These are phyloP conservation scores for Typhlichthys subterraneus DNA, from an alignment of 2,797 vertebrate genomes.

Conservation along the genomic window DNA sequence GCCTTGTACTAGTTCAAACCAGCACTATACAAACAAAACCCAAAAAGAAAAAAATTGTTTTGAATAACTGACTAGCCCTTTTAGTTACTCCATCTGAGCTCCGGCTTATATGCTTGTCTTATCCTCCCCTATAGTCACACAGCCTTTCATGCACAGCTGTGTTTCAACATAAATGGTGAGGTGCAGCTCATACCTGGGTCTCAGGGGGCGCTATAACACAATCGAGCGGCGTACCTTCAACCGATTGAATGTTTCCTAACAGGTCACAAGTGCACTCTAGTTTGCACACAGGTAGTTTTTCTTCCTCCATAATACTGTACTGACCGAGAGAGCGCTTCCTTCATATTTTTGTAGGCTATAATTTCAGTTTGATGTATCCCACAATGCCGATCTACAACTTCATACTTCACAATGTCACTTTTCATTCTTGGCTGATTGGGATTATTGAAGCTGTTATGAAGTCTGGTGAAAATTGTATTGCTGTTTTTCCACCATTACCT, in stretches of 20 bases:
- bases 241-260: conserved; percentile 11
- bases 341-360: conserved; percentile 20
- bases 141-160: conserved; percentile 3
- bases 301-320: conserved; percentile 7
- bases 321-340: conserved; percentile 28
- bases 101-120: no score
- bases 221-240: conserved; percentile 5
- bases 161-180: no score
- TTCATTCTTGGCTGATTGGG: neutral
- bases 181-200: no score
- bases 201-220: no score
- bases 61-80: no score
- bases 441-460: conserved; percentile 6
- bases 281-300: conserved; percentile 49
- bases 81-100: no score
- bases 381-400: no score
- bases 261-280: conserved; percentile 50
- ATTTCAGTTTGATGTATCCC: no score
- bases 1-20: no score
- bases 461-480: conserved; percentile 3
- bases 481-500: neutral
- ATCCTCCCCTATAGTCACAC: no score
- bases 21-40: no score
- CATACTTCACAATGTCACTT: no score
- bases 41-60: neutral